Conservation (phyloP, 1,140 invertebrate species). For the Gonatopus flavifemur region DNA sequence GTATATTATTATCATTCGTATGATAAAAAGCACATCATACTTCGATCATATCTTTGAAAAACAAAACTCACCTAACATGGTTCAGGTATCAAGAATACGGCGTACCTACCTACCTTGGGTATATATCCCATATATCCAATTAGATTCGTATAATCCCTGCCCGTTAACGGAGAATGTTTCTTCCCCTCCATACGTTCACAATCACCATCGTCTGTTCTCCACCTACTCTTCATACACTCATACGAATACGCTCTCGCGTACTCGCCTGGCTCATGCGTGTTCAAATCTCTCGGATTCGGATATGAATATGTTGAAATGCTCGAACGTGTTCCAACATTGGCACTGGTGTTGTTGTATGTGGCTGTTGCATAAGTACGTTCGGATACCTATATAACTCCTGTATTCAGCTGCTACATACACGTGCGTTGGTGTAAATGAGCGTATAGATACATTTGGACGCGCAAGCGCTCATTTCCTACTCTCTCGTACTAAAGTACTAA, state of each 20-base stretch:
- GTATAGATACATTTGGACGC: constrained; percentile 8
- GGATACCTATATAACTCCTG: constrained; percentile 2
- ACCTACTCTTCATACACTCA: too few relatives aligned
- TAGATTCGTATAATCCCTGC: constrained; percentile 54
- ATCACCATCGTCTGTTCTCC: constrained; percentile 23
- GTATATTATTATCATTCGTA: too few relatives aligned
- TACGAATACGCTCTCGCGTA: constrained; percentile 17
- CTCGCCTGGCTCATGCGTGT: constrained; percentile 9
- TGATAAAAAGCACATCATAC: too few relatives aligned
- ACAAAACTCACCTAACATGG: too few relatives aligned
- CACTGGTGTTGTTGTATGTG: too few relatives aligned
- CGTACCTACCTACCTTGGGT: too few relatives aligned
- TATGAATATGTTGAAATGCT: too few relatives aligned
- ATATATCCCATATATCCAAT: constrained; percentile 57
- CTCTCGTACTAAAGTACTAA: constrained; percentile 52
- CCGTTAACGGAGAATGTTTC: constrained; percentile 38
- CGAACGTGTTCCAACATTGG: too few relatives aligned
- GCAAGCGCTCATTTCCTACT: constrained; percentile 27
- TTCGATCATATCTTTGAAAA: too few relatives aligned
- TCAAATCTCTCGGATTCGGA: constrained; percentile 5
- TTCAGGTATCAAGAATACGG: too few relatives aligned
- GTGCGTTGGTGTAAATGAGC: constrained; percentile 15
- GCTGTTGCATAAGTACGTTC: too few relatives aligned
- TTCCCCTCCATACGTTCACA: constrained; percentile 22
- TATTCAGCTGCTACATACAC: constrained; percentile 2